Base-by-base conservation (phyloP, 2,888 invertebrate species). In the Busseola fusca region DNA sequence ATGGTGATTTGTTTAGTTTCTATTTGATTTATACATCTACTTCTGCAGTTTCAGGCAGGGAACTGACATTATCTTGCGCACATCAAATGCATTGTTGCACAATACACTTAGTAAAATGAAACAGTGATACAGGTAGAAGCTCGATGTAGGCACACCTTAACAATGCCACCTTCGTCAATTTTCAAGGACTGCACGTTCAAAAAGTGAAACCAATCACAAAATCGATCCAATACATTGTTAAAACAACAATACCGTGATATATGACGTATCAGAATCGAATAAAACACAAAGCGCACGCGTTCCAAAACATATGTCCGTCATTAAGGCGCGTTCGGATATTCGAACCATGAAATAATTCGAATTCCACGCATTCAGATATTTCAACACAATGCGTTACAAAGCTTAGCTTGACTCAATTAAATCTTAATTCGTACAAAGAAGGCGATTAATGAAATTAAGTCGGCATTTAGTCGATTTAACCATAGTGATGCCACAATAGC, bases 391-490 rank as follows among this genome's bases (percentile, higher is more conserved):
- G 84, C 87, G 76, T 80, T 80, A 91, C 91, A 91, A 93, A 88
- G 90, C 90, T 88, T 88, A 90, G 89, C 89, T 93, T 90, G 92
- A 94, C 95, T 95, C 95, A 94, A 95, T 95, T 95, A 95, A 95
- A 95, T 93, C 93, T 94, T 94, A 95, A 95, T 95, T 94, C 93
- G 88, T 94, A 94, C 94, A 95, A 95, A 94, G 92, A 87, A 90
- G 90, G 93, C 94, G 94, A 95, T 95, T 95, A 95, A 95, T 95
- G 95, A 94, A 95, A 95, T 95, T 94, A 95, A 95, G 94, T 93
- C 94, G 92, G 93, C 95, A 92, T 95, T 95, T 95, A 95, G 92
- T 90, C 92, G 93, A 92, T 90, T 92, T 94, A 92, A 91, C 90
- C 94, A 92, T 93, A 93, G 89, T 92, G 87, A 84, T 86, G 80